A percentile compares a stretch with the other conserved stretches of the same genome.
Evolutionary conservation across 1,140 invertebrate species (phyloP).

Genomic region (Drosophila rhopaloa): DNA sequence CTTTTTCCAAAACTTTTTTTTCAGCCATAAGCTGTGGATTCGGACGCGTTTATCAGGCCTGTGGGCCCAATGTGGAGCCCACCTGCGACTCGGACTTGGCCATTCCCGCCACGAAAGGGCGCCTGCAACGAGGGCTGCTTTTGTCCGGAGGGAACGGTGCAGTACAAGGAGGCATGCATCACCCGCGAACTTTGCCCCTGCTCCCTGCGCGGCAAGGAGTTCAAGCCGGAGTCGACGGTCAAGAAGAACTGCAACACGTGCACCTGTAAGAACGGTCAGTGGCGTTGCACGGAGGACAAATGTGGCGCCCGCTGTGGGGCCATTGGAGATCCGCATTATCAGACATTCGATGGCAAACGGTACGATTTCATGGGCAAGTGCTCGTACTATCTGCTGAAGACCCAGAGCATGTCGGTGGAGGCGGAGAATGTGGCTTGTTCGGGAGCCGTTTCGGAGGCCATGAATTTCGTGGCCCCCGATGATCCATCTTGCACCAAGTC

Average conservation of each 20-base stretch:
- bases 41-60: slow-evolving; percentile 89
- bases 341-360: slow-evolving; percentile 93
- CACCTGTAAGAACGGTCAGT: slow-evolving; percentile 86
- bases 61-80: slow-evolving; percentile 87
- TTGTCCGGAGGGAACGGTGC: slow-evolving; percentile 90
- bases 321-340: slow-evolving; percentile 95
- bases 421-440: slow-evolving; percentile 93
- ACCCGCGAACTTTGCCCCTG: slow-evolving; percentile 91
- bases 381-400: slow-evolving; percentile 91
- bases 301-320: slow-evolving; percentile 92
- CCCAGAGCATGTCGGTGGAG: slow-evolving; percentile 89
- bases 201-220: slow-evolving; percentile 90
- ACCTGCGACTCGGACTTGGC: slow-evolving; percentile 85
- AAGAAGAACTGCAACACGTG: slow-evolving; percentile 94
- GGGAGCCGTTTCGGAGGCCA: slow-evolving; percentile 90
- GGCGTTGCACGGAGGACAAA: slow-evolving; percentile 90
- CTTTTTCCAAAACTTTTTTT: background rate
- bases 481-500: slow-evolving; percentile 93
- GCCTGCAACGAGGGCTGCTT: slow-evolving; percentile 94
- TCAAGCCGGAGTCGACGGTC: slow-evolving; percentile 89
- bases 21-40: slow-evolving; percentile 88
- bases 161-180: slow-evolving; percentile 91
- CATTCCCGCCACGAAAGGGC: slow-evolving; percentile 63
- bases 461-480: slow-evolving; percentile 87
- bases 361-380: slow-evolving; percentile 96